These are phyloP conservation scores for Cottus gobio DNA, from an alignment of 2,113 vertebrate species.

Conservation along the genomic window DNA sequence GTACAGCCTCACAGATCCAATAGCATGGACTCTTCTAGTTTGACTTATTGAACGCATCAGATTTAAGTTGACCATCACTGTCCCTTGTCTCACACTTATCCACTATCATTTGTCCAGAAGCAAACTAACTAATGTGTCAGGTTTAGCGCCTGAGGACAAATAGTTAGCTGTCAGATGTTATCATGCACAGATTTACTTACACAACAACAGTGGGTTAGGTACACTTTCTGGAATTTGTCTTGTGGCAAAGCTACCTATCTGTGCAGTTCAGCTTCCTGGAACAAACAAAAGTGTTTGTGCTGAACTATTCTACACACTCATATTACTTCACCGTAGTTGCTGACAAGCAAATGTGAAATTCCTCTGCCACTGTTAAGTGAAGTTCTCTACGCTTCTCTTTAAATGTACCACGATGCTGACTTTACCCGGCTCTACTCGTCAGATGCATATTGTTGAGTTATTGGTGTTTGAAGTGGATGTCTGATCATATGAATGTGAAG, in stretches of 20 bases:
- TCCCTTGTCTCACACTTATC: not conserved
- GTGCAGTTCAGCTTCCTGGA: not conserved
- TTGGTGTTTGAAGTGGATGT: conserved; percentile 36
- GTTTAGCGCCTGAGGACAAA: not conserved
- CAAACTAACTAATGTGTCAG: not conserved
- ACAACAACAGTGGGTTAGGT: not conserved
- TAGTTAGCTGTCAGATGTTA: not conserved
- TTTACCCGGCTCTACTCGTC: not conserved
- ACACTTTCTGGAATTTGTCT: not conserved
- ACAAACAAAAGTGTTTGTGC: not conserved
- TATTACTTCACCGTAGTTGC: not conserved
- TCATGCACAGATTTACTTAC: not conserved
- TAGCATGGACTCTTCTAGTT: not conserved
- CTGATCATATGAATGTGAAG: conserved; percentile 36
- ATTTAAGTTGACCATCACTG: not conserved
- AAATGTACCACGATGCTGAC: conserved; percentile 4
- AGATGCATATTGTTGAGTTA: conserved; percentile 8
- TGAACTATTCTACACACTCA: not conserved
- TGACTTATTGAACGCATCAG: not conserved
- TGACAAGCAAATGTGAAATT: not conserved
- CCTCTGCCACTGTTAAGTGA: not conserved
- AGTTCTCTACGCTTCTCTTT: not conserved
- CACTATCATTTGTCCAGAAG: not conserved
- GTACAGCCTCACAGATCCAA: not conserved
- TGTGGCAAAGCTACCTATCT: not conserved